Evolutionary conservation across 2,888 invertebrate genomes (phyloP).

Genomic region (Drosophila merina): DNA sequence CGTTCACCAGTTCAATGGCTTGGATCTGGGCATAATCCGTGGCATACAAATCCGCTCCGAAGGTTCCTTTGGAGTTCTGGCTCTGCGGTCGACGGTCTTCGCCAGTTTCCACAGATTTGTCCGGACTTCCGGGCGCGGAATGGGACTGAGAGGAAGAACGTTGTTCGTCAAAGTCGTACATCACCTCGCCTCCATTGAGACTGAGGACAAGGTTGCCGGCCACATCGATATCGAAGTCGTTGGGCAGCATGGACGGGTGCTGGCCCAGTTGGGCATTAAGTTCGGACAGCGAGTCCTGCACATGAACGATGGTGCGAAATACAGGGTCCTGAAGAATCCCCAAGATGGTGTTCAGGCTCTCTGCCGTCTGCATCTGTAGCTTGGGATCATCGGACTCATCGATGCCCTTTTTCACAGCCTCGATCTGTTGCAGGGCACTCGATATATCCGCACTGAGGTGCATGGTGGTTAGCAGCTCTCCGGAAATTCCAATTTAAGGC

Average conservation of each 20-base stretch:
- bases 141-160: slow-evolving; percentile 89
- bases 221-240: slow-evolving; percentile 95
- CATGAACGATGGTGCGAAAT: slow-evolving; percentile 93
- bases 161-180: slow-evolving; percentile 88
- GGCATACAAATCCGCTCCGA: slow-evolving; percentile 89
- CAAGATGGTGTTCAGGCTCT: slow-evolving; percentile 92
- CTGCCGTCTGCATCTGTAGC: slow-evolving; percentile 88
- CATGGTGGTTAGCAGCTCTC: slow-evolving; percentile 63
- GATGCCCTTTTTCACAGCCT: slow-evolving; percentile 94
- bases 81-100: slow-evolving; percentile 86
- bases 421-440: slow-evolving; percentile 93
- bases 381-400: slow-evolving; percentile 94
- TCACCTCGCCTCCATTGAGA: slow-evolving; percentile 86
- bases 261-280: slow-evolving; percentile 93
- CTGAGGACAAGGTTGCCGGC: slow-evolving; percentile 90
- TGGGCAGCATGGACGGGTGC: slow-evolving; percentile 96
- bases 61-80: slow-evolving; percentile 85
- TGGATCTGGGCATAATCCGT: slow-evolving; percentile 99
- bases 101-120: slow-evolving; percentile 84
- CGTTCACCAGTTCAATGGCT: slow-evolving; percentile 98
- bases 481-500: slow-evolving; percentile 6
- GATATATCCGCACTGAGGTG: slow-evolving; percentile 89
- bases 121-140: slow-evolving; percentile 85
- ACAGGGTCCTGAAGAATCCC: slow-evolving; percentile 95
- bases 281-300: slow-evolving; percentile 95